Evolutionary conservation across 2,888 invertebrate species (phyloP), one percentile per base, ranked within the genome.

Genomic region (Cryptosula pallasiana): DNA sequence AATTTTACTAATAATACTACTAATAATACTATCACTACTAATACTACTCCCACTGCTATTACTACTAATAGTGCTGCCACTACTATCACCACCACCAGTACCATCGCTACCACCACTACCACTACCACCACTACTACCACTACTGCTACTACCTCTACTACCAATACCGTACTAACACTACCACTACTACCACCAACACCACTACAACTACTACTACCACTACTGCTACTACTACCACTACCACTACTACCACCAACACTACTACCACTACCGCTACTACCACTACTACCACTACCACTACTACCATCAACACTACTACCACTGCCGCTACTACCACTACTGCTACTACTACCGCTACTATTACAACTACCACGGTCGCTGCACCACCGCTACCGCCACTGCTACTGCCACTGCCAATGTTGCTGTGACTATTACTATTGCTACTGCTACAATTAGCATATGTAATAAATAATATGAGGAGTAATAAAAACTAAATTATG

Each of bases 151-250:
- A 72, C 55, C 70, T 71, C 55, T 29, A 72, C 70, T 69, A 35
- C 23, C 55, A n/a, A n/a, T n/a, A n/a, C n/a, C n/a, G n/a, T n/a
- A 34, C 16, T 34, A 34, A 9, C 72, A 27, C 29, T 69, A 70
- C 32, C 36, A 70, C 27, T 32, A 34, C 5, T 34, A 32, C 25
- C 72, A 35, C 34, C 55, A 69, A 16, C 45, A 69, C 32, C 32
- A 72, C 55, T 45, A 72, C 70, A 45, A 45, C 70, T 32, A 71
- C 70, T 63, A 72, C 70, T 45, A 72, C 55, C 55, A 71, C 70
- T 58, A 72, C 70, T 54, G 71, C 70, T 35, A 72, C 55, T 70
- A 3, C 32, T 69, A 72, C 29, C 29, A 72, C 27, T 23, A 70
- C 45, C 72, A 71, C 36, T 63, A 71, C 54, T 54, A 72, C 27